Evolutionary conservation across 2,888 invertebrate genomes (phyloP).

Genomic region (Netelia fuscicornis): DNA sequence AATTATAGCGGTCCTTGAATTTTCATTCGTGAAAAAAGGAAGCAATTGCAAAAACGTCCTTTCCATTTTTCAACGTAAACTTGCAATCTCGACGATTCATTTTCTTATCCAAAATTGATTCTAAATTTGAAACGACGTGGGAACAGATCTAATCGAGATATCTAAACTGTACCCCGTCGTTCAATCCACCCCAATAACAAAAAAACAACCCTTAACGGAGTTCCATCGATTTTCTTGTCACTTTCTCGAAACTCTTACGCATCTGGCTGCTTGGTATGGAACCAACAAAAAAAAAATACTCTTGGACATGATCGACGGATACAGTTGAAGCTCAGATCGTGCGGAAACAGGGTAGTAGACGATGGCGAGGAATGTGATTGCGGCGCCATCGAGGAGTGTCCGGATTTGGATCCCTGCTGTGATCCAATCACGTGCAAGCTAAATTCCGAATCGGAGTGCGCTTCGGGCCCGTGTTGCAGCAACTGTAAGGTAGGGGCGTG

Average conservation of each 20-base stretch:
- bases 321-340: constrained; percentile 87
- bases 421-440: constrained; percentile 98
- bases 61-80: not conserved
- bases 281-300: not conserved
- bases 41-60: not conserved
- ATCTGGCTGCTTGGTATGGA: not conserved
- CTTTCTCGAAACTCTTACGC: not conserved
- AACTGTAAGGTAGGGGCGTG: constrained; percentile 90
- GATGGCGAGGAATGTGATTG: constrained; percentile 99
- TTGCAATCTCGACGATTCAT: not conserved
- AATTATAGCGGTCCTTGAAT: not conserved
- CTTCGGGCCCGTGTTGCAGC: constrained; percentile 96
- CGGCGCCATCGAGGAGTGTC: constrained; percentile 95
- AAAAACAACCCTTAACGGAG: no score
- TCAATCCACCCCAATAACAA: no score
- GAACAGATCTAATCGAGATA: no score
- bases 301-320: constrained; percentile 18
- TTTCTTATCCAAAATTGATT: no score
- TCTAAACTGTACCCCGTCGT: no score
- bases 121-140: no score
- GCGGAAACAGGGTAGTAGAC: constrained; percentile 98
- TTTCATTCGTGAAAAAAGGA: not conserved
- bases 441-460: constrained; percentile 97
- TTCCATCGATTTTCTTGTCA: no score
- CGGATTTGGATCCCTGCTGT: constrained; percentile 96